phyloP scores from a whole-genome alignment of 2,113 vertebrate species.

The Serranochromis macrocephalus region DNA sequence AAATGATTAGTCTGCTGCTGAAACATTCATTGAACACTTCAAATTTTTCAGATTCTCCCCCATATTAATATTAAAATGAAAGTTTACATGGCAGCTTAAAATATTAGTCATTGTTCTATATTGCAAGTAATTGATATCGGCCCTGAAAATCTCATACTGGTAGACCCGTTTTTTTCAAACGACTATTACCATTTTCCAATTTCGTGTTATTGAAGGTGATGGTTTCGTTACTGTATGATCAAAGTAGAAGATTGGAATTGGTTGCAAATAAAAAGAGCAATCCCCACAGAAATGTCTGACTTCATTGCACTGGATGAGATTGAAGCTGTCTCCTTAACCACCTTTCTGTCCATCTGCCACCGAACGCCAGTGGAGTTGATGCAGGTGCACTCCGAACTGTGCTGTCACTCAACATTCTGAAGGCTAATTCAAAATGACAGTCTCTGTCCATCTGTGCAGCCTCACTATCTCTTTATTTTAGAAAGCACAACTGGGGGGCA shows the following conservation, averaged over 20 bases:
- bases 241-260: slow-evolving; percentile 25
- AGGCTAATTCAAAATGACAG: slow-evolving; percentile 44
- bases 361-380: slow-evolving; percentile 17
- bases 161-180: not conserved
- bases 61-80: not conserved
- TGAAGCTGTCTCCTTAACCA: slow-evolving; percentile 34
- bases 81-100: not conserved
- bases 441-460: slow-evolving; percentile 3
- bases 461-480: slow-evolving; percentile 26
- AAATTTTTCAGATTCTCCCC: not conserved
- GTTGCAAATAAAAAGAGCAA: slow-evolving; percentile 30
- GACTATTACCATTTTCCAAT: not conserved
- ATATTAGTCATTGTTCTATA: not conserved
- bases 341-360: slow-evolving; percentile 24
- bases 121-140: not conserved
- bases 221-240: slow-evolving; percentile 12
- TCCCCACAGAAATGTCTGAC: slow-evolving; percentile 14
- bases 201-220: slow-evolving; percentile 24
- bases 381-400: not conserved
- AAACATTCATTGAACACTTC: not conserved
- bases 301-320: slow-evolving; percentile 14
- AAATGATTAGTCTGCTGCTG: not conserved
- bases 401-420: slow-evolving; percentile 43
- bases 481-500: not conserved
- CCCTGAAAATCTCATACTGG: not conserved